Base-by-base conservation (phyloP, 2,888 invertebrate genomes). In the Mactromeris polynyma region DNA sequence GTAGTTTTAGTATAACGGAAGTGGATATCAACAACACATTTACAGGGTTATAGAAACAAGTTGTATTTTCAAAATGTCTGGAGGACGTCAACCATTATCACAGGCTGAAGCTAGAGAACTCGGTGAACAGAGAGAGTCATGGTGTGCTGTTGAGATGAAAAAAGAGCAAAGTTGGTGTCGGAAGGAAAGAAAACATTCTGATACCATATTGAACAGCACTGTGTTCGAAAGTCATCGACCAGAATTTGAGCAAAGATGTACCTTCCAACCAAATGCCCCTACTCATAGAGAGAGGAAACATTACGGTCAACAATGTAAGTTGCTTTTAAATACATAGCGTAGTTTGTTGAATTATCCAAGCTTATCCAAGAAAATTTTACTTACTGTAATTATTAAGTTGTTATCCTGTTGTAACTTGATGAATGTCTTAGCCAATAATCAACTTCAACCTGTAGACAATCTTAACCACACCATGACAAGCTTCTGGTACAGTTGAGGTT, bases 101-200 rank as follows among this genome's bases (percentile, higher is more conserved):
- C 91, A 92, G 86, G 90, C 93, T 4, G 94, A 93, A 40, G 93
- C 93, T 9, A 88, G 83, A 38, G 84, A 89, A 38, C 77, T 94
- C 9, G 94, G 94, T n/a, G 94, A 95, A 46, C 54, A 91, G 17
- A 92, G 95, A 46, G 96, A 96, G 84, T 94, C 96, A 1, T 96
- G 96, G 96, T 96, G 96, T 90, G 93, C 95, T 0, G 96, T 96
- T 36, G 96, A 96, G 85, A 90, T 91, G 91, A 94, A 94, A 89
- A 96, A 96, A 87, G 96, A 96, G 87, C 94, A 95, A 82, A 95
- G 91, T 85, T 96, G 95, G 95, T 95, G 95, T 88, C 91, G 96
- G 54, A 94, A 94, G 77, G 91, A 93, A 40, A 88, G 96, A 54
- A 91, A 93, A 87, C 96, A 96, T 88, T 85, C 90, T 79, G 87